Percentiles rank a stretch among this genome's conserved stretches.
Evolutionary conservation across 1,140 invertebrate genomes (phyloP).

Genomic region (Penaeus japonicus): DNA sequence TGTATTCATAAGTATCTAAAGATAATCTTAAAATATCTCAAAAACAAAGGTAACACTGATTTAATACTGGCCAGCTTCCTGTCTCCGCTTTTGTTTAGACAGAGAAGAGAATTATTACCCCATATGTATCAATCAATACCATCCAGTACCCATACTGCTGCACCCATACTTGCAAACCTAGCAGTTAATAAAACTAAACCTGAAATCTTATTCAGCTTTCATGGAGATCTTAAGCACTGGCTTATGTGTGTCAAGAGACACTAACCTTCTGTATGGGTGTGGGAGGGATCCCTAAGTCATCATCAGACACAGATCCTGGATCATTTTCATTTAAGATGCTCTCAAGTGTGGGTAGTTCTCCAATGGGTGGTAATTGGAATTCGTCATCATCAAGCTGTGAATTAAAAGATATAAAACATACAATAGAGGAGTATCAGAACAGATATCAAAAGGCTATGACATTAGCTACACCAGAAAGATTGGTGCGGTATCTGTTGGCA

Average conservation of each 20-base stretch:
- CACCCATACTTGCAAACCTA: background rate
- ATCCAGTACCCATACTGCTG: no score
- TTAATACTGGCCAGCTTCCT: no score
- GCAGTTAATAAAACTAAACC: background rate
- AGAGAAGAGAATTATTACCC: no score
- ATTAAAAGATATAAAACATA: background rate
- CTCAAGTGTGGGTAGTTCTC: conserved; percentile 81
- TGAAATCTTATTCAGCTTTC: background rate
- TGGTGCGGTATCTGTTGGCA: background rate
- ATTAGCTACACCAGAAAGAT: no score
- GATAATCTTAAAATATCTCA: no score
- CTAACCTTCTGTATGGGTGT: conserved; percentile 60
- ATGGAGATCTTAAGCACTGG: conserved; percentile 10
- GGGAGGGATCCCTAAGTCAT: conserved; percentile 26
- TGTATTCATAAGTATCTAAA: no score
- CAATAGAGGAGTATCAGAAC: background rate
- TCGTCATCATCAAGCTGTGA: conserved; percentile 77
- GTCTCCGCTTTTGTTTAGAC: no score
- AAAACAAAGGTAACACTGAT: no score
- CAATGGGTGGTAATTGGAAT: conserved; percentile 81
- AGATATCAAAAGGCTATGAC: no score
- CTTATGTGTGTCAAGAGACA: background rate
- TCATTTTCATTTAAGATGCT: conserved; percentile 83
- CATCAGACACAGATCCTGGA: conserved; percentile 52
- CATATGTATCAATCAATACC: no score